phyloP scores from a whole-genome alignment of 2,113 vertebrate genomes.

The Callocephalon fimbriatum region DNA sequence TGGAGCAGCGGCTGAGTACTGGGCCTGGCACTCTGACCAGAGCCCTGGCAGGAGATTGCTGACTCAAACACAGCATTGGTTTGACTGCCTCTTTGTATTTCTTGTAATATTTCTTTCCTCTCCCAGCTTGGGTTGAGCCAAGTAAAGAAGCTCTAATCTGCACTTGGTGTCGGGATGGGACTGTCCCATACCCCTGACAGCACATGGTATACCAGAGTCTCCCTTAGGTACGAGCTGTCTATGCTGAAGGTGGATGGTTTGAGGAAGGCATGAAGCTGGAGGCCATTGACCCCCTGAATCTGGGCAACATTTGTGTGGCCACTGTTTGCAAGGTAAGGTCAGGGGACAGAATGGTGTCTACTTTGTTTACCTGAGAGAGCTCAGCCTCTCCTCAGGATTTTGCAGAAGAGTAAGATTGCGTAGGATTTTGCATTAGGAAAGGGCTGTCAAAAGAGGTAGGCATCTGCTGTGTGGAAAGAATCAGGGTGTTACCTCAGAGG shows the following conservation, averaged over 20 bases:
- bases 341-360: background rate
- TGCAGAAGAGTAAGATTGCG: background rate
- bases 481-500: background rate
- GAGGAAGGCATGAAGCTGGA: constrained; percentile 95
- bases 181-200: background rate
- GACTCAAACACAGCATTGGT: background rate
- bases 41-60: background rate
- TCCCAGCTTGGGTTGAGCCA: background rate
- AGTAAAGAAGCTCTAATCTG: background rate
- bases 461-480: background rate
- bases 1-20: background rate
- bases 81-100: background rate
- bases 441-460: background rate
- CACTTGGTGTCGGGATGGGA: background rate
- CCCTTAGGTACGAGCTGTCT: constrained; percentile 88
- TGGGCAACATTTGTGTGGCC: constrained; percentile 96
- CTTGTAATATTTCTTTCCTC: background rate
- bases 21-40: background rate
- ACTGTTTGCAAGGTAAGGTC: constrained; percentile 90
- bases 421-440: background rate
- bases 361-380: background rate
- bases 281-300: constrained; percentile 93
- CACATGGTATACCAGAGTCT: background rate
- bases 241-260: constrained; percentile 90
- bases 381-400: background rate